These are phyloP conservation scores for Baryphthengus martii DNA, from an alignment of 2,113 vertebrate species.

Conservation along the genomic window DNA sequence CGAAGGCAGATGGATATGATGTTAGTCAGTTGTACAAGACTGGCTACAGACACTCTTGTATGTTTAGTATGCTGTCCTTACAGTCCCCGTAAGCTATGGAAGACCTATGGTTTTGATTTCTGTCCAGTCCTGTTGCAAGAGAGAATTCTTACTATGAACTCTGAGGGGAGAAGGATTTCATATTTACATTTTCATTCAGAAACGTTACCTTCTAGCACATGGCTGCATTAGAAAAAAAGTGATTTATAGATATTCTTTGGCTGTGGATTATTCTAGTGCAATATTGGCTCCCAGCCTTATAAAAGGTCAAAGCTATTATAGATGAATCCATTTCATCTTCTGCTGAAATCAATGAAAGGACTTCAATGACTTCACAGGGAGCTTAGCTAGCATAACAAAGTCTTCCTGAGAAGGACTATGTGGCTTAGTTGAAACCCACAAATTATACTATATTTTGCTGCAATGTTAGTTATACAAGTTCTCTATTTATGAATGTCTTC, in stretches of 20 bases:
- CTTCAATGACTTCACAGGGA: not conserved
- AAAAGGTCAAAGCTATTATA: not conserved
- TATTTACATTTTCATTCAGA: not conserved
- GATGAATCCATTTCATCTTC: not conserved
- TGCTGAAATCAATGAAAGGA: not conserved
- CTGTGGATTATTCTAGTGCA: not conserved
- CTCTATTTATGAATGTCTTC: not conserved
- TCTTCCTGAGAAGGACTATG: not conserved
- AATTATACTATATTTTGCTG: not conserved
- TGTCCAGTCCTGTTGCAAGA: not conserved
- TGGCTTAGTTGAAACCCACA: not conserved
- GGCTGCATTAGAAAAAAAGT: not conserved
- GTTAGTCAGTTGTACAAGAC: not conserved
- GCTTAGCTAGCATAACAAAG: not conserved
- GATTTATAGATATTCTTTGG: not conserved
- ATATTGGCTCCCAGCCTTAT: not conserved
- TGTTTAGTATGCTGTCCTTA: not conserved
- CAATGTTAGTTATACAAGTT: not conserved
- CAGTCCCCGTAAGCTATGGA: not conserved
- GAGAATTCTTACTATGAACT: not conserved
- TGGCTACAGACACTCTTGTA: not conserved
- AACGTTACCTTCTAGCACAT: not conserved
- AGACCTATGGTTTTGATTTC: not conserved
- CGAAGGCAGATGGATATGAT: not conserved
- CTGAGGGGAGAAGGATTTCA: not conserved